phyloP scores from a whole-genome alignment of 2,888 invertebrate genomes.

The Rhamphomyia laevipes region DNA sequence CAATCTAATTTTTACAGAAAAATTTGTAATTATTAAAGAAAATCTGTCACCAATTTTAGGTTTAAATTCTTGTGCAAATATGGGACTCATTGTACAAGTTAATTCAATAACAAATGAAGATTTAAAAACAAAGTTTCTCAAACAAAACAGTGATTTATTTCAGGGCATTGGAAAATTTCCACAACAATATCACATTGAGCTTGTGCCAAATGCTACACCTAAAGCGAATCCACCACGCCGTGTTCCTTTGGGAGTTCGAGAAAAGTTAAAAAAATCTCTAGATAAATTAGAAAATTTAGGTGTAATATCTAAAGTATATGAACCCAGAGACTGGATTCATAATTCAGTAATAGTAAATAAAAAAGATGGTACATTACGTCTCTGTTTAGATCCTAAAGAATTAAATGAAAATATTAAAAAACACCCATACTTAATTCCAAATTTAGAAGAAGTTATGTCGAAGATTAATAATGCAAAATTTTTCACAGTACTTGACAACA shows the following conservation, averaged over 20 bases:
- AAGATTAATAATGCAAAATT: slow-evolving; percentile 7
- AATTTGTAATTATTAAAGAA: too few relatives aligned
- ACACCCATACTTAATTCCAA: slow-evolving; percentile 10
- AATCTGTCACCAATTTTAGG: too few relatives aligned
- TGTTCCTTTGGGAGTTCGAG: slow-evolving; percentile 14
- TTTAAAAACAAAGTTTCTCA: too few relatives aligned
- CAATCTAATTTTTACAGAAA: too few relatives aligned
- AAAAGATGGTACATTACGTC: background rate
- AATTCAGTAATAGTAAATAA: slow-evolving; percentile 8
- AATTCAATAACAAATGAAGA: too few relatives aligned
- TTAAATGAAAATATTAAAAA: slow-evolving; percentile 7
- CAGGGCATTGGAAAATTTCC: too few relatives aligned
- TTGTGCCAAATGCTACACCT: too few relatives aligned
- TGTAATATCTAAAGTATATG: slow-evolving; percentile 10
- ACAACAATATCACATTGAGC: too few relatives aligned
- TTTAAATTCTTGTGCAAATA: too few relatives aligned
- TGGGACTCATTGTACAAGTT: too few relatives aligned
- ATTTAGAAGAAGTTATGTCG: slow-evolving; percentile 10
- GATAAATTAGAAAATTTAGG: slow-evolving; percentile 11
- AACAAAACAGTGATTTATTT: too few relatives aligned
- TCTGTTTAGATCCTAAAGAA: slow-evolving; percentile 6
- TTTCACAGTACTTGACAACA: slow-evolving; percentile 12
- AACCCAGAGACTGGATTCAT: slow-evolving; percentile 7
- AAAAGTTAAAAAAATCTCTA: slow-evolving; percentile 12
- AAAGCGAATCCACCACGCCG: slow-evolving; percentile 13